Evolutionary conservation across 2,113 vertebrate genomes (phyloP), one percentile per base, ranked within the genome.

Genomic region (Fukomys damarensis): DNA sequence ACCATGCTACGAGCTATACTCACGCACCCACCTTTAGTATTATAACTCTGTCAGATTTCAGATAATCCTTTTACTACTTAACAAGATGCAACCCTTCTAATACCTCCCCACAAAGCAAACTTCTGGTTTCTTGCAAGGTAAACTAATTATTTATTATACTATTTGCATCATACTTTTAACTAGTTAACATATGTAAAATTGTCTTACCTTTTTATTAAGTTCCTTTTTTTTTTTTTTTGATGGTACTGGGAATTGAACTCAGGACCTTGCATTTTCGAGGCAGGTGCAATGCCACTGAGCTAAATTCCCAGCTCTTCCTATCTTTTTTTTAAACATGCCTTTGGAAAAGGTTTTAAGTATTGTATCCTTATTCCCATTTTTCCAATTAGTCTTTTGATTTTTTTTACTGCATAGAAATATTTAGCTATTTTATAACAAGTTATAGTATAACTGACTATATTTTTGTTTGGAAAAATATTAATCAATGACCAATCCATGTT

Each of bases 401-500:
- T 91, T 91, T 91, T 91, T 91, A 84, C 32, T 24, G 11, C 22
- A 56, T 26, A 70, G 52, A 86, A 43, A 92, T 65, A 54, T 65
- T 88, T 38, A 35, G n/a, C 19, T 82, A 72, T 38, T 61, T 1
- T 38, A 63, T 22, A 58, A 30, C 66, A 77, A 41, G 2, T 43
- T 92, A 49, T 9, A 77, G 22, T 4, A 63, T n/a, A 95, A 85
- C 0, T 61, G 86, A 86, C 26, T 93, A 38, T n/a, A 52, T 65
- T 81, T 16, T 19, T 89, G 32, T 77, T 72, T 89, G 56, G 52
- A 52, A 43, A 41, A 89, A 91, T 70, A 68, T 10, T 65, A 85
- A 74, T 93, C 70, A 95, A 63, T 30, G 59, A 83, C 3, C 49
- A 94, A n/a, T 63, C 17, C n/a, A 49, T n/a, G 52, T 87, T 92